Conservation (phyloP, 2,797 vertebrate species). For the Tympanoctomys barrerae region DNA sequence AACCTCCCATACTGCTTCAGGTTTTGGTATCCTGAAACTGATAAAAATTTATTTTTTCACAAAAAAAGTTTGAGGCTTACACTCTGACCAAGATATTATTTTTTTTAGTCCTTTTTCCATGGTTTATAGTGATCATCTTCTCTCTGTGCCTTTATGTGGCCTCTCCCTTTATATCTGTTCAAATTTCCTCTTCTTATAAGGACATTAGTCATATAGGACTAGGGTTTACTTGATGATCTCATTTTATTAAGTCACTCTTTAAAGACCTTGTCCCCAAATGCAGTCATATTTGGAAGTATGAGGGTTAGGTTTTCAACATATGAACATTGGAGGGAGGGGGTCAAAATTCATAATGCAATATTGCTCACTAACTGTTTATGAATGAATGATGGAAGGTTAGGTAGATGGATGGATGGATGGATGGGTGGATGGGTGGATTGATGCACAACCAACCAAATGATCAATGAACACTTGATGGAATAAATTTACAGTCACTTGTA, state of each 20-base stretch:
- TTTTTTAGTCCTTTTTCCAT: conserved; percentile 8
- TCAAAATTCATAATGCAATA: not conserved
- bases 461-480: not conserved
- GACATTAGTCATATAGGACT: not conserved
- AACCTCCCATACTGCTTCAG: not conserved
- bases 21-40: not conserved
- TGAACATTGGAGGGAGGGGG: not conserved
- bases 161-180: not conserved
- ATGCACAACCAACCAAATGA: not conserved
- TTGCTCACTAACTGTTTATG: not conserved
- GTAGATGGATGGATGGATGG: not conserved
- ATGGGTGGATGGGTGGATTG: not conserved
- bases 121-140: not conserved
- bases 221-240: not conserved
- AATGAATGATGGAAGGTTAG: not conserved
- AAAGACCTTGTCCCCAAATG: not conserved
- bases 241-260: conserved; percentile 11
- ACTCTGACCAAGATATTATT: not conserved
- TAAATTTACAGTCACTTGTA: not conserved
- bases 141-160: not conserved
- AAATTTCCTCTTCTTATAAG: conserved; percentile 2
- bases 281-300: not conserved
- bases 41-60: conserved; percentile 25
- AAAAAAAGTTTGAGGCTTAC: not conserved
- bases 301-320: not conserved